phyloP scores from a whole-genome alignment of 2,888 invertebrate genomes.

The Mylabris sibirica region DNA sequence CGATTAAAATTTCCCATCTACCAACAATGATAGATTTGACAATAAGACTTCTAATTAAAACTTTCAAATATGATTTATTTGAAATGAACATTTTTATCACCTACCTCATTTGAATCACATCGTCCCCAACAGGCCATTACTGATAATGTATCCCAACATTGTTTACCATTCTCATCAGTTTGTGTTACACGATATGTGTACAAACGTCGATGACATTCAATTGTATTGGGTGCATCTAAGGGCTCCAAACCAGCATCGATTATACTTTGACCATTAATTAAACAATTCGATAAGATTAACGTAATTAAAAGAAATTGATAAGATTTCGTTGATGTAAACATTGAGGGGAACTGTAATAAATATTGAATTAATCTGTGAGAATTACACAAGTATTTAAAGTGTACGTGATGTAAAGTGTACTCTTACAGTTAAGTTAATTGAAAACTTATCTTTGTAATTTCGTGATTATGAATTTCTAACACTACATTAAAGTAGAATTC shows the following conservation, averaged over 20 bases:
- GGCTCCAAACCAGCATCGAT: constrained; percentile 46
- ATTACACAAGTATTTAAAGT: not conserved
- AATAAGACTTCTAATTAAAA: not conserved
- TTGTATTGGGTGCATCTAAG: constrained; percentile 60
- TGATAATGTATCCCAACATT: constrained; percentile 78
- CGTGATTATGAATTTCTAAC: too few relatives aligned
- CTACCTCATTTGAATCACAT: constrained; percentile 86
- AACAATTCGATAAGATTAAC: not conserved
- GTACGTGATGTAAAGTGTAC: too few relatives aligned
- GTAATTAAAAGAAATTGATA: not conserved
- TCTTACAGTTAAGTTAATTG: too few relatives aligned
- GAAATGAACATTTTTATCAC: not conserved
- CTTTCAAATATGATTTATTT: not conserved
- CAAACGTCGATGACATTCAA: constrained; percentile 73
- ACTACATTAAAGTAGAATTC: too few relatives aligned
- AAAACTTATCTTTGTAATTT: too few relatives aligned
- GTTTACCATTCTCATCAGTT: constrained; percentile 68
- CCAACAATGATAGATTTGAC: not conserved
- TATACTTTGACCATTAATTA: constrained; percentile 37
- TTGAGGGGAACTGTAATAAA: not conserved
- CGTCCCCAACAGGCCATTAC: constrained; percentile 83
- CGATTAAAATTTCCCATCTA: not conserved
- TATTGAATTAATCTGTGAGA: not conserved
- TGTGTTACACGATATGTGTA: constrained; percentile 74
- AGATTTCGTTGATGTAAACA: not conserved